Evolutionary conservation across 2,888 invertebrate genomes (phyloP).

Genomic region (Heliconius charithonia): DNA sequence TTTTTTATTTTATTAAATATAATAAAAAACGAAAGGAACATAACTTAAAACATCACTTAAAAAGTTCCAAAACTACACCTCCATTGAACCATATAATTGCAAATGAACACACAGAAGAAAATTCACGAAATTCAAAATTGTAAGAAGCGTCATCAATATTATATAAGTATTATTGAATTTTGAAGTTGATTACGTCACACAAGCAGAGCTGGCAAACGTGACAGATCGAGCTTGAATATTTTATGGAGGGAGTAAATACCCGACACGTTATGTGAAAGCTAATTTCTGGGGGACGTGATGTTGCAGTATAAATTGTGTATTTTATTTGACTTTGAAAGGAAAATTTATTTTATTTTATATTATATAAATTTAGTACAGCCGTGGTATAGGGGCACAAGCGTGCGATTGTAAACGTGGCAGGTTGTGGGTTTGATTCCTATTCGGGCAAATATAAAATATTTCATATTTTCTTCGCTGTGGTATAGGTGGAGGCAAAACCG

Average conservation of each 20-base stretch:
- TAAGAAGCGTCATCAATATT: constrained; percentile 25
- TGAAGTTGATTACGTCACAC: constrained; percentile 33
- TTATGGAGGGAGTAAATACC: constrained; percentile 29
- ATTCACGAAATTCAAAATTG: neutral
- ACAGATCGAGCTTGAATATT: constrained; percentile 35
- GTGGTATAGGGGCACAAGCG: too few relatives aligned
- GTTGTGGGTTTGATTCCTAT: neutral
- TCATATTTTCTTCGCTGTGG: neutral
- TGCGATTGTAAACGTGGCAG: too few relatives aligned
- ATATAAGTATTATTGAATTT: constrained; percentile 31
- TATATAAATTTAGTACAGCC: neutral
- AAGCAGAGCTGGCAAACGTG: constrained; percentile 31
- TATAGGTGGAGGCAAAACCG: neutral
- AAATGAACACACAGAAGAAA: too few relatives aligned
- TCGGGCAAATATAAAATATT: neutral
- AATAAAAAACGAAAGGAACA: too few relatives aligned
- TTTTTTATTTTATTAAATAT: too few relatives aligned
- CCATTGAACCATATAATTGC: too few relatives aligned
- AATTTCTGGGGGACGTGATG: constrained; percentile 1
- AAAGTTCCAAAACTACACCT: too few relatives aligned
- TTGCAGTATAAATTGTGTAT: neutral
- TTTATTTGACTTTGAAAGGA: neutral
- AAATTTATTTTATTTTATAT: neutral
- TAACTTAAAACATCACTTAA: too few relatives aligned
- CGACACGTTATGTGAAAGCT: constrained; percentile 11